Conservation (phyloP, 2,888 invertebrate species). For the Rhabditoides inermis region DNA sequence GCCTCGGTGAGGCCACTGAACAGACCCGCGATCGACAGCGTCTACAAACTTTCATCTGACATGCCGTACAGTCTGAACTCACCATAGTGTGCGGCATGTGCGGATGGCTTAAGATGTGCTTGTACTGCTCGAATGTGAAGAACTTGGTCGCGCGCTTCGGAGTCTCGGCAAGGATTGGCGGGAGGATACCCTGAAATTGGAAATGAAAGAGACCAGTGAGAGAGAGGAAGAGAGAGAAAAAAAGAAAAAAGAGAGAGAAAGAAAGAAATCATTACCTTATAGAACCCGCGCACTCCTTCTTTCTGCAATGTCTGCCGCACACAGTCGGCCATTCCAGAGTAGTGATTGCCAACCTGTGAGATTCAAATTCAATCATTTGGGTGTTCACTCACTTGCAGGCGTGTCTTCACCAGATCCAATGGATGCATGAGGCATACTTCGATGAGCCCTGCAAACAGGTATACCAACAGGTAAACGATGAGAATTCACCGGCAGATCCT, state of each 20-base stretch:
- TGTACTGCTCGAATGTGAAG: constrained; percentile 85
- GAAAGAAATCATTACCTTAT: too few relatives aligned
- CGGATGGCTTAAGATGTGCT: constrained; percentile 70
- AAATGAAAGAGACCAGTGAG: too few relatives aligned
- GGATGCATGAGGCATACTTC: constrained; percentile 92
- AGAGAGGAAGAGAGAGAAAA: too few relatives aligned
- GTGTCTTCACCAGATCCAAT: constrained; percentile 81
- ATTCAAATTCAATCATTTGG: too few relatives aligned
- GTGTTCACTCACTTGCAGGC: constrained; percentile 75
- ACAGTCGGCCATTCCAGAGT: constrained; percentile 73
- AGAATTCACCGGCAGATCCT: constrained; percentile 69
- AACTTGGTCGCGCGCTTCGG: constrained; percentile 90
- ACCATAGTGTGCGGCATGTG: constrained; percentile 26
- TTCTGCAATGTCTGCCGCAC: constrained; percentile 76
- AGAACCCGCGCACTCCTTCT: constrained; percentile 63
- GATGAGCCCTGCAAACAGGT: constrained; percentile 64
- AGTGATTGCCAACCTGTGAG: constrained; percentile 62
- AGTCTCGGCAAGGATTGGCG: constrained; percentile 84
- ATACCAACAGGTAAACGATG: neutral
- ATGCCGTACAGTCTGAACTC: constrained; percentile 2
- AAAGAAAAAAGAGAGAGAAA: constrained; percentile 3
- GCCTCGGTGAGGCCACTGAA: constrained; percentile 81
- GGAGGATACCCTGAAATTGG: constrained; percentile 71
- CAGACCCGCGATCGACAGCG: constrained; percentile 75
- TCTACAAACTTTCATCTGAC: constrained; percentile 9